Conservation (phyloP, 2,888 invertebrate genomes). For the Lymantria dispar region DNA sequence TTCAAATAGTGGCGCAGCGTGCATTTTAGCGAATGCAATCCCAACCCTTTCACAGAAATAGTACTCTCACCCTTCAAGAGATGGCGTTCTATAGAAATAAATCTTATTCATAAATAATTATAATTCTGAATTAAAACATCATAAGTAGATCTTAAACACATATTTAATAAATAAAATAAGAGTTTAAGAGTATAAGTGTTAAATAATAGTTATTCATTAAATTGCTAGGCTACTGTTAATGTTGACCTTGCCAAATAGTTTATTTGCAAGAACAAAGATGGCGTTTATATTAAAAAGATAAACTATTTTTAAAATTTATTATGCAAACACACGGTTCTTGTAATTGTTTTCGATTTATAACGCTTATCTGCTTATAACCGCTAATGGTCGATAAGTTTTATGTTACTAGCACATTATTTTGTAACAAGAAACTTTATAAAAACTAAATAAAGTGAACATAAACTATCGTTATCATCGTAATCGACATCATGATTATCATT, state of each 20-base stretch:
- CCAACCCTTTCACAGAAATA: slow-evolving; percentile 34
- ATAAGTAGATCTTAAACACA: neutral
- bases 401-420: too few relatives aligned
- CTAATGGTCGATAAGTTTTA: too few relatives aligned
- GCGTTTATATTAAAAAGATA: slow-evolving; percentile 21
- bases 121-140: neutral
- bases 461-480: too few relatives aligned
- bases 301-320: too few relatives aligned
- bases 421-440: too few relatives aligned
- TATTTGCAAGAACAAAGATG: slow-evolving; percentile 44
- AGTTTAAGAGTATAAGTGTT: neutral
- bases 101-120: neutral
- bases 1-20: slow-evolving; percentile 32
- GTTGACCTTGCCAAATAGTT: slow-evolving; percentile 37
- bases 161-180: neutral
- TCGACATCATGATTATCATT: too few relatives aligned
- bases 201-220: neutral
- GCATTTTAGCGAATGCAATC: slow-evolving; percentile 46
- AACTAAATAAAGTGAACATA: too few relatives aligned
- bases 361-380: too few relatives aligned
- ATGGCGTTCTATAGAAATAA: slow-evolving; percentile 48
- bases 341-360: too few relatives aligned
- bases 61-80: slow-evolving; percentile 54
- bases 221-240: slow-evolving; percentile 6
- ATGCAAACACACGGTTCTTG: too few relatives aligned